These are phyloP conservation scores for Picus viridis DNA, from an alignment of 2,797 vertebrate species.

Conservation along the genomic window DNA sequence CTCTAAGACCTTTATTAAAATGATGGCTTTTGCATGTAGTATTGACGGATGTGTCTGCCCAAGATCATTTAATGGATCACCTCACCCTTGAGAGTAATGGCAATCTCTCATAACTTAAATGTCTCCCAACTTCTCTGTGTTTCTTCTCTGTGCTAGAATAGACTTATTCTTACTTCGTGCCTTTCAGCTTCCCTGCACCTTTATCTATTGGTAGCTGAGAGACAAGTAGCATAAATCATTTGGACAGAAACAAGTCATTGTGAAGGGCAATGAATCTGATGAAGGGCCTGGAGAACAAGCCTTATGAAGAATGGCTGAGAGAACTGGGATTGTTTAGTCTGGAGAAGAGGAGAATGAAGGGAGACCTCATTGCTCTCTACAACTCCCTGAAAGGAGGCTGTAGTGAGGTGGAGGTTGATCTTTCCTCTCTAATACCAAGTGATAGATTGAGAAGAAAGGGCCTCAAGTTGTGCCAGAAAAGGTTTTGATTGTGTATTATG, in stretches of 20 bases:
- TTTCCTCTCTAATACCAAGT: no score
- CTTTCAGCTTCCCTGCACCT: neutral
- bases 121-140: neutral
- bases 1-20: constrained; percentile 30
- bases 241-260: neutral
- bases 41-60: constrained; percentile 16
- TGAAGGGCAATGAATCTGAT: no score
- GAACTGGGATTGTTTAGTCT: no score
- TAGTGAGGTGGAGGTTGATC: no score
- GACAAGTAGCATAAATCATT: neutral
- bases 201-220: neutral
- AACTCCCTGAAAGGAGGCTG: no score
- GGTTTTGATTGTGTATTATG: no score
- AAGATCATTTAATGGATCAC: constrained; percentile 20
- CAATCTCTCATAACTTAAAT: neutral
- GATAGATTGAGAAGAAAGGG: no score
- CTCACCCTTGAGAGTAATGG: neutral
- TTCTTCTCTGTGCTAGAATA: neutral
- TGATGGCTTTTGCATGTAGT: neutral
- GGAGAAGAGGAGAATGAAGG: no score
- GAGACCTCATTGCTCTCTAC: no score
- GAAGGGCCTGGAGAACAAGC: no score
- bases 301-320: no score
- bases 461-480: no score
- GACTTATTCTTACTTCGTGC: neutral